Evolutionary conservation across 2,113 vertebrate genomes (phyloP), one percentile per base, ranked within the genome.

Genomic region (Anolis carolinensis): DNA sequence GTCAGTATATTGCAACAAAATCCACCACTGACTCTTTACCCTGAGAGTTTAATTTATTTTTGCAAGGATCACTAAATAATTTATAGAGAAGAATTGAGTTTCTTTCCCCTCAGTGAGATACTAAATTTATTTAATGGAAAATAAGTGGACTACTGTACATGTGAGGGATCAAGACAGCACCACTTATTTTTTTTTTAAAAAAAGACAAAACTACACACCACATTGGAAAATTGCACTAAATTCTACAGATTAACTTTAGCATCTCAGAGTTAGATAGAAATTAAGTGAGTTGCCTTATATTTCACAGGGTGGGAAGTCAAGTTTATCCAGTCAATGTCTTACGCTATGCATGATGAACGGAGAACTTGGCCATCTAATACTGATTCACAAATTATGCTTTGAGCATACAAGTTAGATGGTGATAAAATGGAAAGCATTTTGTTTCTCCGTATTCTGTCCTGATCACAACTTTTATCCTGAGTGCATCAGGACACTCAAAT

Each of bases 21-120:
- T 59, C 32, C 50, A 67, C 63, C 72, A 62, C 30, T 70, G 36
- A 74, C 20, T 77, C 25, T 83, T 83, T 76, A 81, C 36, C 83
- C 63, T 78, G 23, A 18, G 50, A 65, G 18, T 62, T 82, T 78
- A 71, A 86, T 82, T 87, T 71, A 73, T 86, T 80, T 81, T 50
- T 52, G 65, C 77, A 44, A 82, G 81, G 5, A 39, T 62, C 36
- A 30, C 23, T 72, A 62, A 78, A 88, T 71, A 36, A 77, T 88
- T 81, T 77, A 82, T 72, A 72, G 2, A 48, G 71, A 73, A 39
- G 30, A 14, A 34, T 20, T 27, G 65, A 13, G 30, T 83, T 39
- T 36, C 65, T 68, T 68, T 68, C 21, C 10, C 65, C 13, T 25
- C 36, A n/a, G 13, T 70, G 72, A 10, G n/a, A 50, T 73, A 21